Percentiles rank a stretch among this genome's conserved stretches.
These are phyloP conservation scores for Tachysurus fulvidraco DNA, from an alignment of 2,113 vertebrate species.

Conservation along the genomic window DNA sequence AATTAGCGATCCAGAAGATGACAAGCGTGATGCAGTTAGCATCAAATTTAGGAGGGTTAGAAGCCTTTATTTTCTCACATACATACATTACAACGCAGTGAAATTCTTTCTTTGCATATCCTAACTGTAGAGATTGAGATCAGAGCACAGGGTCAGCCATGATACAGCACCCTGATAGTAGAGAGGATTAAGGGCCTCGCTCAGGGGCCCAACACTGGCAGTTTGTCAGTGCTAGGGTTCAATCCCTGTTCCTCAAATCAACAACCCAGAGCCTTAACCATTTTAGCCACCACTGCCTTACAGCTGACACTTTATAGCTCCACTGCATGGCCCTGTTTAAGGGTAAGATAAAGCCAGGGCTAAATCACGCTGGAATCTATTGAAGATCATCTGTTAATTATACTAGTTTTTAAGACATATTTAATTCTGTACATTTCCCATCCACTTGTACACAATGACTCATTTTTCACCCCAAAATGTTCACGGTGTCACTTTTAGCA, in stretches of 20 bases:
- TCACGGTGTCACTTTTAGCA: slow-evolving; percentile 13
- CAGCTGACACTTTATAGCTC: neutral
- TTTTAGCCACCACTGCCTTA: too few species aligned
- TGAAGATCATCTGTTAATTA: neutral
- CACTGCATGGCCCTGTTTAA: neutral
- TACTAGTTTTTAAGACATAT: neutral
- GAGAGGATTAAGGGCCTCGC: too few species aligned
- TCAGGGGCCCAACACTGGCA: too few species aligned
- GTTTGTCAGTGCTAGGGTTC: too few species aligned
- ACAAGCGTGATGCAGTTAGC: neutral
- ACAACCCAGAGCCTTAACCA: too few species aligned
- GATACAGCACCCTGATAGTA: too few species aligned
- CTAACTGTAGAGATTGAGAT: too few species aligned
- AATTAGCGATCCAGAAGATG: neutral
- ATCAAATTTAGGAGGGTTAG: neutral
- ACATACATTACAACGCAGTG: too few species aligned
- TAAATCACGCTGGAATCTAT: neutral
- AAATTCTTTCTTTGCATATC: too few species aligned
- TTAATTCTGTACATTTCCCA: neutral
- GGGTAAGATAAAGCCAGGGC: neutral
- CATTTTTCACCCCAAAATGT: neutral
- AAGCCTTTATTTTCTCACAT: neutral
- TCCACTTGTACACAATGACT: neutral
- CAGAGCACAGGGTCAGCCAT: too few species aligned
- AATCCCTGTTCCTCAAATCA: too few species aligned